Percentiles rank a stretch among this genome's conserved stretches.
These are phyloP conservation scores for Lepidotrigona ventralis DNA, from an alignment of 1,140 invertebrate species.

Conservation along the genomic window DNA sequence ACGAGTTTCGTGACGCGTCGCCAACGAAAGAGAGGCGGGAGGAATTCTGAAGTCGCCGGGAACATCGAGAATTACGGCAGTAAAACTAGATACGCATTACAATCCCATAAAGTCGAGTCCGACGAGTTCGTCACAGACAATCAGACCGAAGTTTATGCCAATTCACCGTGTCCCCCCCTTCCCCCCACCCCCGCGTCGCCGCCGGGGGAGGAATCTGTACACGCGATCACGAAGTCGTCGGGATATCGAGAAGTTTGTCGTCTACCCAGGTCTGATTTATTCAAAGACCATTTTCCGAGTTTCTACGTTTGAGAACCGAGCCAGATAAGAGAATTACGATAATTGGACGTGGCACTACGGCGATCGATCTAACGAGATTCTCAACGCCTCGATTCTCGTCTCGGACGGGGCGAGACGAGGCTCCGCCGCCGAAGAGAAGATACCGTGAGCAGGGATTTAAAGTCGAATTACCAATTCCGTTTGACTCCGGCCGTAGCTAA, in stretches of 20 bases:
- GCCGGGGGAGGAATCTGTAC: slow-evolving; percentile 10
- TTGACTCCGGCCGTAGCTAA: slow-evolving; percentile 14
- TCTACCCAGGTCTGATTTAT: slow-evolving; percentile 54
- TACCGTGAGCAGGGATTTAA: slow-evolving; percentile 13
- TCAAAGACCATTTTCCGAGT: slow-evolving; percentile 60
- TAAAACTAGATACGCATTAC: slow-evolving; percentile 62
- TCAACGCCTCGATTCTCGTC: slow-evolving; percentile 33
- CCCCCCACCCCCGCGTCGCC: not conserved
- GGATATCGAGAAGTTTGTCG: slow-evolving; percentile 49
- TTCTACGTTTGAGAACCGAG: slow-evolving; percentile 24
- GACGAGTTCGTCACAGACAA: slow-evolving; percentile 62
- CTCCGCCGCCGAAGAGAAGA: not conserved
- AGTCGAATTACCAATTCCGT: slow-evolving; percentile 38
- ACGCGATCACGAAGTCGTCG: slow-evolving; percentile 60
- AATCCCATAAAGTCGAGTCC: slow-evolving; percentile 55
- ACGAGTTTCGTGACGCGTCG: slow-evolving; percentile 58
- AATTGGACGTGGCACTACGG: slow-evolving; percentile 58
- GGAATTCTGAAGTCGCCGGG: slow-evolving; percentile 37
- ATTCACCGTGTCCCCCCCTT: slow-evolving; percentile 11
- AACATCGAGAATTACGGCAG: slow-evolving; percentile 54
- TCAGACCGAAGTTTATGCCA: slow-evolving; percentile 62
- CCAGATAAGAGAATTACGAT: slow-evolving; percentile 65
- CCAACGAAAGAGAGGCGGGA: not conserved
- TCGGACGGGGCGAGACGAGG: too few relatives aligned
- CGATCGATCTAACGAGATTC: slow-evolving; percentile 64